Percentiles rank a stretch among this genome's conserved stretches.
Evolutionary conservation across 1,140 invertebrate genomes (phyloP).

Genomic region (Anastrepha ludens): DNA sequence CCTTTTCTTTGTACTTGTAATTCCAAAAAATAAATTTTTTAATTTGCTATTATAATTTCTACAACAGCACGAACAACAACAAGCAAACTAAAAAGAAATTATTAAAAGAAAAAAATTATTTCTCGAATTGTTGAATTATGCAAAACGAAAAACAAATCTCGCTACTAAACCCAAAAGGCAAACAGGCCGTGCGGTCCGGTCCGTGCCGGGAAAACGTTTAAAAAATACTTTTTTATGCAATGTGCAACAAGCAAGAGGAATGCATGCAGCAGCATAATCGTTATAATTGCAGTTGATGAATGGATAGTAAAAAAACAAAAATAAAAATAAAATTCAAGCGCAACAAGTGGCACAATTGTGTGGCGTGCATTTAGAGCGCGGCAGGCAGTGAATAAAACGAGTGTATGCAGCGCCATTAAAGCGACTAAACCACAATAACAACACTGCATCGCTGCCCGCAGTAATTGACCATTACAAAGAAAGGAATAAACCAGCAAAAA

Average conservation of each 20-base stretch:
- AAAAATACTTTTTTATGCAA: conserved; percentile 46
- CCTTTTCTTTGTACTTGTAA: background rate
- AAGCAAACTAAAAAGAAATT: background rate
- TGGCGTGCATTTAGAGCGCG: conserved; percentile 38
- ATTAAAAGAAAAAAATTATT: background rate
- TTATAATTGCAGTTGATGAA: conserved; percentile 40
- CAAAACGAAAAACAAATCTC: no score
- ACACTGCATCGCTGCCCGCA: background rate
- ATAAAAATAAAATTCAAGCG: background rate
- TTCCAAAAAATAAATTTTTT: background rate
- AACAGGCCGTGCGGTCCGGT: background rate
- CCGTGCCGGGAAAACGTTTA: background rate
- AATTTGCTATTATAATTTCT: background rate
- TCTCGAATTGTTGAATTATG: no score
- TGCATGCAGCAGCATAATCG: conserved; percentile 37
- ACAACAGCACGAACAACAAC: background rate
- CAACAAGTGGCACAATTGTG: background rate
- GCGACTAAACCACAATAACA: background rate
- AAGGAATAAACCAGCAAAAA: background rate
- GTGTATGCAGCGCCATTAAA: background rate
- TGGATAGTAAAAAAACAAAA: conserved; percentile 5
- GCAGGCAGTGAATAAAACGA: background rate
- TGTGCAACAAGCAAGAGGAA: background rate
- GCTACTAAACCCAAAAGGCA: background rate
- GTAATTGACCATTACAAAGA: background rate